Evolutionary conservation across 2,888 invertebrate species (phyloP).

Genomic region (Cecidostiba fungosa): DNA sequence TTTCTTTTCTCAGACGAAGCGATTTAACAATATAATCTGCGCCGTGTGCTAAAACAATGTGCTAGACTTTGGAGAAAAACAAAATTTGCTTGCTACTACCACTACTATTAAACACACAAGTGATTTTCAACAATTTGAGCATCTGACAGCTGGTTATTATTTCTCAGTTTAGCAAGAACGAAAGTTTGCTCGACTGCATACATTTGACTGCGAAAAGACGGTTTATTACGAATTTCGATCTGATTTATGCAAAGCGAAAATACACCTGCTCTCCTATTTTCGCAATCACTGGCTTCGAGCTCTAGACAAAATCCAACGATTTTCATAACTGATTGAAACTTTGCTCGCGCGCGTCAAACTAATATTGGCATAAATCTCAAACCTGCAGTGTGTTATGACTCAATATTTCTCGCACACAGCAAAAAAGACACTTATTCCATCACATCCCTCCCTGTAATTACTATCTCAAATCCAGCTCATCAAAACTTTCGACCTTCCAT

Average conservation of each 20-base stretch:
- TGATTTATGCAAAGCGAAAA: conserved; percentile 14
- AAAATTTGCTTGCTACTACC: not conserved
- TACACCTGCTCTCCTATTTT: not conserved
- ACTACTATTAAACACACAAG: no score
- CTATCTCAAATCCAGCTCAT: no score
- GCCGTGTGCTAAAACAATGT: not conserved
- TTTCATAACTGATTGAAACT: conserved; percentile 4
- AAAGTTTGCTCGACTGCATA: not conserved
- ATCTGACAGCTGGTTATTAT: not conserved
- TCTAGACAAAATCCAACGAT: not conserved
- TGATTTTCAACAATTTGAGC: not conserved
- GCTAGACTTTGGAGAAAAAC: not conserved
- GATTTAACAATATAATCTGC: no score
- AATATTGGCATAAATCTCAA: not conserved
- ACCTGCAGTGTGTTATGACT: not conserved
- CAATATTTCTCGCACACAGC: no score
- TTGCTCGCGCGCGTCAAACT: not conserved
- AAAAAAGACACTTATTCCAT: no score
- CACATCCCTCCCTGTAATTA: no score
- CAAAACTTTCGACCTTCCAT: no score
- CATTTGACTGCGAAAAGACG: not conserved
- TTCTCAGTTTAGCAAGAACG: not conserved
- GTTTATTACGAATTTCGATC: not conserved
- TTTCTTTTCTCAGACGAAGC: not conserved
- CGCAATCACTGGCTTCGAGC: not conserved